These are phyloP conservation scores for Anthoscopus minutus DNA, from an alignment of 2,113 vertebrate species.

Conservation along the genomic window DNA sequence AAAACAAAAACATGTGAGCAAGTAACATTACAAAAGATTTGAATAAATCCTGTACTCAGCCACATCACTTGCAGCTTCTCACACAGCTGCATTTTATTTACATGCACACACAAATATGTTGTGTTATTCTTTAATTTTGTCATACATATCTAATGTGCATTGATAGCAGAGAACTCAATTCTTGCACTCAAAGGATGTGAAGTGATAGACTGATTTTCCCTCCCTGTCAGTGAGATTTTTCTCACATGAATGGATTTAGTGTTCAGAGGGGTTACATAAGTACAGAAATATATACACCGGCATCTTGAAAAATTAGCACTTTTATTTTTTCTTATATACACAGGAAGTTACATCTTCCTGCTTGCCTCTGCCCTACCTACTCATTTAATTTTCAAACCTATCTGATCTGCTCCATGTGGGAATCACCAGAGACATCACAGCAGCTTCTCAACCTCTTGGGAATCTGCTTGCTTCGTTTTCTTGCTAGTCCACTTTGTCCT, in stretches of 20 bases:
- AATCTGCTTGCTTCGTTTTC: constrained; percentile 47
- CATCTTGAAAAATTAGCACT: background rate
- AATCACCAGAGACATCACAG: constrained; percentile 34
- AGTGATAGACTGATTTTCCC: background rate
- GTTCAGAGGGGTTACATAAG: background rate
- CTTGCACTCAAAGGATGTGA: background rate
- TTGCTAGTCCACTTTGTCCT: constrained; percentile 53
- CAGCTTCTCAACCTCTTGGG: background rate
- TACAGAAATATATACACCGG: background rate
- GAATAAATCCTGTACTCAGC: background rate
- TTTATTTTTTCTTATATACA: background rate
- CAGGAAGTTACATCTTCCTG: background rate
- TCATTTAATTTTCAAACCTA: background rate
- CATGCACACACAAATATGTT: background rate
- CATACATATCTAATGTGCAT: background rate
- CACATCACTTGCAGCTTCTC: background rate
- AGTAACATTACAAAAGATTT: background rate
- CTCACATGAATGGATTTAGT: background rate
- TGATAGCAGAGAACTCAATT: background rate
- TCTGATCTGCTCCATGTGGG: background rate
- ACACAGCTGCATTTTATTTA: background rate
- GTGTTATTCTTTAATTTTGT: background rate
- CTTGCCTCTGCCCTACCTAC: background rate
- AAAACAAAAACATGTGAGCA: background rate
- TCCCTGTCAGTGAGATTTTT: background rate